Evolutionary conservation across 1,140 invertebrate species (phyloP).

Genomic region (Planococcus citri): DNA sequence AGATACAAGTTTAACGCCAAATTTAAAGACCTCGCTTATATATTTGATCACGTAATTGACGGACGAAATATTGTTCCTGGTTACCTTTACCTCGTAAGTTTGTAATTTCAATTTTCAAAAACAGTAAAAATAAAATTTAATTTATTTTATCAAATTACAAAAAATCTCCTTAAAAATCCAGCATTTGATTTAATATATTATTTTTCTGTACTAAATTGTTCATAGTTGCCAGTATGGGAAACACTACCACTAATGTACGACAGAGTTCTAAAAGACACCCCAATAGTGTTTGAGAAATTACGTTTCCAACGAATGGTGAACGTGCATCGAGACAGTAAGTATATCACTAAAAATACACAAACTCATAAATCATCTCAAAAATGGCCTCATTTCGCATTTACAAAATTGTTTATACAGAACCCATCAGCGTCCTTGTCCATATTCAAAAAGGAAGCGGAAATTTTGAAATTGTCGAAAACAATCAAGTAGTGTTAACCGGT

Average conservation of each 20-base stretch:
- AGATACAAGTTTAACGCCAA: not conserved
- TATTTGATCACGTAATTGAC: not conserved
- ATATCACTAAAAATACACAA: not conserved
- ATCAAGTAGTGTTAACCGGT: constrained; percentile 13
- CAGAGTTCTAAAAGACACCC: not conserved
- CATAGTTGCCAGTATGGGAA: not conserved
- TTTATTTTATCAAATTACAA: too few relatives aligned
- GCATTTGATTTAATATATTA: too few relatives aligned
- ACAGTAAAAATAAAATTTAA: too few relatives aligned
- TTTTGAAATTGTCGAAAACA: constrained; percentile 19
- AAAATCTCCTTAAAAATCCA: too few relatives aligned
- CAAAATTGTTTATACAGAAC: too few relatives aligned
- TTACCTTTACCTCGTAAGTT: not conserved
- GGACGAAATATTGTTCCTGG: not conserved
- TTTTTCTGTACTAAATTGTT: not conserved
- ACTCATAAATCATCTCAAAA: too few relatives aligned
- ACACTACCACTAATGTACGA: not conserved
- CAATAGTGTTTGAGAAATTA: constrained; percentile 10
- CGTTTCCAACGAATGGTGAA: not conserved
- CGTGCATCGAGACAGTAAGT: not conserved
- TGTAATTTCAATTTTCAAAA: too few relatives aligned
- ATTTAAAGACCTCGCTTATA: not conserved
- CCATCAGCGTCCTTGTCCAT: not conserved
- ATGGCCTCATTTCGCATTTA: too few relatives aligned
- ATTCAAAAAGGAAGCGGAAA: constrained; percentile 20